Base-by-base conservation (phyloP, 2,888 invertebrate genomes). In the Galerucella pusilla region DNA sequence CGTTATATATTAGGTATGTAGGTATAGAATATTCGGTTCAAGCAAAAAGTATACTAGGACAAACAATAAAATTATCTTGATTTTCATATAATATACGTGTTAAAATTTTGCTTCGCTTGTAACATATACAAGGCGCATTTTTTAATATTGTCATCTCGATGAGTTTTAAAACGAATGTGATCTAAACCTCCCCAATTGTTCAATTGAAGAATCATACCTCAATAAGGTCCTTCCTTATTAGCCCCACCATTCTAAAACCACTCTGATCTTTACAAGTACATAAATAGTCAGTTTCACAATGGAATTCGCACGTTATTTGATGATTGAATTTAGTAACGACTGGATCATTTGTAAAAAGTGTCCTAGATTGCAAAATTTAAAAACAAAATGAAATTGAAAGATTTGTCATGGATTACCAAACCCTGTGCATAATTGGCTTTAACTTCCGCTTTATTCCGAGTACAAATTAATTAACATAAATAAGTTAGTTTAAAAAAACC, bases 181-280 rank as follows among this genome's bases (percentile, higher is more conserved):
- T 65, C 72, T 45, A 49, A 73, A 71, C 73, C 63, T 57, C 75
- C 75, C 76, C 57, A 66, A 73, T 68, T 74, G 71, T 73, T 57
- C 76, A 76, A 76, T 76, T 76, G 76, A 68, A 72, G 61, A 66
- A 71, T 74, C 65, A 61, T 52, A 59, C 64, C 9, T 67, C 70
- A 76, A 76, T 73, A 63, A 63, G 67, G 54, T 74, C 68, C 73
- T 73, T 75, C 75, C 76, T 76, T 76, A 74, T 76, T 76, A 76
- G 71, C 60, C 64, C 69, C 64, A 68, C 61, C 54, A 68, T 64
- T 73, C 57, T 20, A 16, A 63, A 59, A 59, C 54, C 54, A 54
- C 68, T 68, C 25, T 61, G 61, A 68, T 68, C 16, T 65, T 65
- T 11, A 46, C 64, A 35, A 28, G 25, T 45, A 63, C 35, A 57